Evolutionary conservation across 1,140 invertebrate genomes (phyloP).

Genomic region (Neelides sp.): DNA sequence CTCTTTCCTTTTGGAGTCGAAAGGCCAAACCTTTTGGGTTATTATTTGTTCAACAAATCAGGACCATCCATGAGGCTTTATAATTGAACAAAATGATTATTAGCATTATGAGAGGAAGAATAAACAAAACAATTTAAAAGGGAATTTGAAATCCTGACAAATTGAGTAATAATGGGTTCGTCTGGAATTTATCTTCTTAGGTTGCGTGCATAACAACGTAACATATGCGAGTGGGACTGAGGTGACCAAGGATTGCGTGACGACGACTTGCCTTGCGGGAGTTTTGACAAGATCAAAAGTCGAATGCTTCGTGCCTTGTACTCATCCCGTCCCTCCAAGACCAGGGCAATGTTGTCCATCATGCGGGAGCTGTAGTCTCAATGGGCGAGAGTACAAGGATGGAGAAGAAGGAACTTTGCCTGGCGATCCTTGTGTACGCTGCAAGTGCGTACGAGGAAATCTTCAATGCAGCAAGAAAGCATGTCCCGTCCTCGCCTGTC

Average conservation of each 20-base stretch:
- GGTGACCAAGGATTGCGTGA: slow-evolving; percentile 63
- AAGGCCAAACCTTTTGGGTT: too few relatives aligned
- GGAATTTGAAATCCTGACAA: too few relatives aligned
- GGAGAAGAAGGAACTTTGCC: slow-evolving; percentile 61
- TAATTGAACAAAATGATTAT: too few relatives aligned
- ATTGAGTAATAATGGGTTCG: too few relatives aligned
- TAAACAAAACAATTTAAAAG: too few relatives aligned
- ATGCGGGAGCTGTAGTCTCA: slow-evolving; percentile 66
- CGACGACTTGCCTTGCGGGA: slow-evolving; percentile 63
- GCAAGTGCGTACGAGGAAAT: slow-evolving; percentile 59
- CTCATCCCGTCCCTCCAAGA: slow-evolving; percentile 50
- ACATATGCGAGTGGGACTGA: slow-evolving; percentile 59
- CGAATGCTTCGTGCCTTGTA: slow-evolving; percentile 66
- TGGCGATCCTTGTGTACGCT: slow-evolving; percentile 75
- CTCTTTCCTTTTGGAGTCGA: too few relatives aligned
- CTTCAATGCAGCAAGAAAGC: slow-evolving; percentile 68
- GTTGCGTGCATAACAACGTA: slow-evolving; percentile 58
- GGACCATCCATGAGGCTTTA: too few relatives aligned
- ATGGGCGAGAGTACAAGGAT: slow-evolving; percentile 49
- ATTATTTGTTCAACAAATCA: too few relatives aligned
- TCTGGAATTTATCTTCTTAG: too few relatives aligned
- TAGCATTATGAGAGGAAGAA: too few relatives aligned
- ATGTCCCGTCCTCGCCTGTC: slow-evolving; percentile 70
- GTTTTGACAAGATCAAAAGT: slow-evolving; percentile 64
- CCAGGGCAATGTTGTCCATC: slow-evolving; percentile 69